phyloP scores from a whole-genome alignment of 2,113 vertebrate species.

The Edolisoma coerulescens region DNA sequence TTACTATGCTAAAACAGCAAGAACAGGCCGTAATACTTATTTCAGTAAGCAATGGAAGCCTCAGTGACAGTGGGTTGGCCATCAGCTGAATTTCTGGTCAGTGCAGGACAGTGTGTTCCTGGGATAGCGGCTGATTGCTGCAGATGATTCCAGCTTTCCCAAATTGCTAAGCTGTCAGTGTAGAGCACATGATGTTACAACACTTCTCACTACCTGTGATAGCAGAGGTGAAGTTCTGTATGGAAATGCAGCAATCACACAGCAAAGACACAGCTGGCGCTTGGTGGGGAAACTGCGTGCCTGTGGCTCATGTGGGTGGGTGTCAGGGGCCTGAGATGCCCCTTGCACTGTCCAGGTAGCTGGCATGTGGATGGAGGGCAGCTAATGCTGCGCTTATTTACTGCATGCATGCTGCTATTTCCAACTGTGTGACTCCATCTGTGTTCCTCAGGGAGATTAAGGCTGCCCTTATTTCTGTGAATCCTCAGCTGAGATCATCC shows the following conservation, averaged over 20 bases:
- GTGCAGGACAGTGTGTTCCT: neutral
- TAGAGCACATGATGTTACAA: neutral
- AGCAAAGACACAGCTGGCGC: neutral
- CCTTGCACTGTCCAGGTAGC: neutral
- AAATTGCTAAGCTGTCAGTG: rapidly evolving
- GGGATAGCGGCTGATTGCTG: neutral
- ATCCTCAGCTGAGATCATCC: slow-evolving; percentile 15
- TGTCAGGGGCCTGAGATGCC: neutral
- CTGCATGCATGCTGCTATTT: neutral
- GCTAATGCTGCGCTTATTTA: neutral
- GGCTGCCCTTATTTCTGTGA: neutral
- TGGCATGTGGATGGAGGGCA: neutral
- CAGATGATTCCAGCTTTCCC: neutral
- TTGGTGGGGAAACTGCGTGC: rapidly evolving
- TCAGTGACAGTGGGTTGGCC: neutral
- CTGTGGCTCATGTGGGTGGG: rapidly evolving
- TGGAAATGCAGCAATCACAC: rapidly evolving
- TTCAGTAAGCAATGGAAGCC: neutral
- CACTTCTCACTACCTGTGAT: rapidly evolving
- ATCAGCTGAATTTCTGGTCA: neutral
- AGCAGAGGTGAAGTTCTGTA: neutral
- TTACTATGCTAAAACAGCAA: neutral
- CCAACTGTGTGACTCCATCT: neutral
- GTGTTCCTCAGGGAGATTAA: slow-evolving; percentile 13
- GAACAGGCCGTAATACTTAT: neutral